Evolutionary conservation across 2,888 invertebrate genomes (phyloP).

Genomic region (Lasioglossum vierecki): DNA sequence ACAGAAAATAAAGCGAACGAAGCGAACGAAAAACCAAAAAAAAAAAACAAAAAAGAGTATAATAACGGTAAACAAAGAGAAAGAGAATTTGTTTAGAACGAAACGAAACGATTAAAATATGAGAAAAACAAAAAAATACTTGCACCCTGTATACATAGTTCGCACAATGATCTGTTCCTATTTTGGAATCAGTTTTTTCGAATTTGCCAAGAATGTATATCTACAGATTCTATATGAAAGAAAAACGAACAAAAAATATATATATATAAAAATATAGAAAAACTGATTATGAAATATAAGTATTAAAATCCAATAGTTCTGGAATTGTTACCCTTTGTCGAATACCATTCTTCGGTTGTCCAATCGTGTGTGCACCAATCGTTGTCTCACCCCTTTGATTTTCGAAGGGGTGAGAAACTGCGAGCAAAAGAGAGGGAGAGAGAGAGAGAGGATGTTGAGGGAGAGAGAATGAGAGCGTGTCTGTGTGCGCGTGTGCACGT

Average conservation of each 20-base stretch:
- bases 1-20: slow-evolving; percentile 17
- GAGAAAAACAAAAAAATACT: slow-evolving; percentile 69
- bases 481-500: not conserved
- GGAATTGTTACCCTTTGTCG: slow-evolving; percentile 68
- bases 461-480: not conserved
- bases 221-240: slow-evolving; percentile 71
- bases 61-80: slow-evolving; percentile 1
- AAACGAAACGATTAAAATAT: slow-evolving; percentile 28
- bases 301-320: slow-evolving; percentile 70
- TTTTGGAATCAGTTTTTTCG: slow-evolving; percentile 81
- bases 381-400: not conserved
- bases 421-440: too few species aligned
- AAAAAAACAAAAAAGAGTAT: slow-evolving; percentile 4
- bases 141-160: slow-evolving; percentile 82
- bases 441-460: not conserved
- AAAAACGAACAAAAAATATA: slow-evolving; percentile 15
- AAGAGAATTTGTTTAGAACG: not conserved
- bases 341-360: slow-evolving; percentile 30
- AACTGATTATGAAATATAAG: slow-evolving; percentile 72
- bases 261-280: slow-evolving; percentile 58
- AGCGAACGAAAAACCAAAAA: slow-evolving; percentile 14
- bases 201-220: slow-evolving; percentile 79
- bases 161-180: slow-evolving; percentile 82
- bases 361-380: slow-evolving; percentile 37
- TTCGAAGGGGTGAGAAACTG: not conserved